A percentile compares a stretch with the other conserved stretches of the same genome.
These are phyloP conservation scores for Paragorgia papillata DNA, from an alignment of 92 coral and sea anemone genomes.

Conservation along the genomic window DNA sequence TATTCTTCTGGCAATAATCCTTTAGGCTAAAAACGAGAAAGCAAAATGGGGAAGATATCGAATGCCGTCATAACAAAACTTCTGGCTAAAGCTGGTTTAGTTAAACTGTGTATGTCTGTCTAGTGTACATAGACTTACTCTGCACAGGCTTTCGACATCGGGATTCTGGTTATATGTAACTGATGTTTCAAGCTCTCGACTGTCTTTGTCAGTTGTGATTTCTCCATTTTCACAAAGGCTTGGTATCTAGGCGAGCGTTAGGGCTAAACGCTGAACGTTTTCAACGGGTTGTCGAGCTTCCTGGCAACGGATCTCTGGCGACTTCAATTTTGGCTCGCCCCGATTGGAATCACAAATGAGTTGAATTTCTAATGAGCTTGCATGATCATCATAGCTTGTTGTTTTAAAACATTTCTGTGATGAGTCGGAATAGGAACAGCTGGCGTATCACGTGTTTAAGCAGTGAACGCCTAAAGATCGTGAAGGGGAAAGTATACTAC, in stretches of 20 bases:
- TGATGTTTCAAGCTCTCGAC: slow-evolving; percentile 95
- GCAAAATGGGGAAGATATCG: too few species aligned
- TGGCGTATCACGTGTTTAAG: too few species aligned
- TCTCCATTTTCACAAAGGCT: slow-evolving; percentile 61
- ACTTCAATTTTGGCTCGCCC: background rate
- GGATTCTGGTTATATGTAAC: slow-evolving; percentile 84
- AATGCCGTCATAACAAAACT: background rate
- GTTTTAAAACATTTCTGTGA: background rate
- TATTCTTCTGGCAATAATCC: slow-evolving; percentile 87
- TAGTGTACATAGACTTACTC: slow-evolving; percentile 72
- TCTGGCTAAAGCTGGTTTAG: background rate
- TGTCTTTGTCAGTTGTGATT: slow-evolving; percentile 85
- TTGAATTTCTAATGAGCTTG: slow-evolving; percentile 11
- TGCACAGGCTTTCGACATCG: slow-evolving; percentile 94
- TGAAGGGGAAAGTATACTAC: too few species aligned
- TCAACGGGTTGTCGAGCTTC: background rate
- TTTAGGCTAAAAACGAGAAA: slow-evolving; percentile 69
- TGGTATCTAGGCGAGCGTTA: background rate
- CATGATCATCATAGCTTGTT: background rate
- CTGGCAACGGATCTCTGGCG: background rate
- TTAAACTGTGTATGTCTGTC: background rate
- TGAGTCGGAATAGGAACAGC: too few species aligned
- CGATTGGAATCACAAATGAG: background rate
- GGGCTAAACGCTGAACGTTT: background rate
- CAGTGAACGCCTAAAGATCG: too few species aligned